Evolutionary conservation across 2,113 vertebrate species (phyloP).

Genomic region (Serilophus lunatus): DNA sequence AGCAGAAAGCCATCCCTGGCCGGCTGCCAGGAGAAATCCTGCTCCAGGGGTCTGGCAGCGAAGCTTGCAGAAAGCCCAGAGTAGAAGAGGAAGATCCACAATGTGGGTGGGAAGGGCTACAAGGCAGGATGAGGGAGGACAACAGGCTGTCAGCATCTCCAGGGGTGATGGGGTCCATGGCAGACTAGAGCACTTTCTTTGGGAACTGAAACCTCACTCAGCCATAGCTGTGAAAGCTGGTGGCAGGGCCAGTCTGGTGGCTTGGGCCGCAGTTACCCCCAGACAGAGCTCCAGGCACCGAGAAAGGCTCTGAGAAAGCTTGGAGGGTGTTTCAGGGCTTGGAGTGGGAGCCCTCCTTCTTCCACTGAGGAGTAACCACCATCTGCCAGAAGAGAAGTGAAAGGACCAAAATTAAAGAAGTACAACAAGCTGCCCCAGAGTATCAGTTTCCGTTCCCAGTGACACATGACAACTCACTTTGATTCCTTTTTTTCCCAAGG

Average conservation of each 20-base stretch:
- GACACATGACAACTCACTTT: neutral
- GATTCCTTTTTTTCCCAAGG: neutral
- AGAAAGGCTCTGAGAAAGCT: neutral
- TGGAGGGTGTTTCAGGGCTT: neutral
- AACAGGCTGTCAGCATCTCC: neutral
- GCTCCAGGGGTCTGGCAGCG: accelerated
- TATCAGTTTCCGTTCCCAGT: neutral
- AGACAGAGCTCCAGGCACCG: neutral
- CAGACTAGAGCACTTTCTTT: neutral
- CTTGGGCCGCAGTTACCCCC: neutral
- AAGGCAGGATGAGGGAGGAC: neutral
- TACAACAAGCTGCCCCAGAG: accelerated
- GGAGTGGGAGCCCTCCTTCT: accelerated
- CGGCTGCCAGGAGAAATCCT: neutral
- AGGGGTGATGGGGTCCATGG: accelerated
- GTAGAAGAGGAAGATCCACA: neutral
- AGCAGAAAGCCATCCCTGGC: neutral
- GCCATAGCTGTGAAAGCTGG: neutral
- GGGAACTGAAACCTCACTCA: neutral
- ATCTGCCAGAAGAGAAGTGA: neutral
- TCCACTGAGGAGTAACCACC: accelerated
- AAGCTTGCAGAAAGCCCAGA: neutral
- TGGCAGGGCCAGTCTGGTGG: neutral
- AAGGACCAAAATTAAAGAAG: constrained; percentile 4
- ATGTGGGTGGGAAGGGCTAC: accelerated